Base-by-base conservation (phyloP, 2,113 vertebrate species). In the Triplophysa siluroides region DNA sequence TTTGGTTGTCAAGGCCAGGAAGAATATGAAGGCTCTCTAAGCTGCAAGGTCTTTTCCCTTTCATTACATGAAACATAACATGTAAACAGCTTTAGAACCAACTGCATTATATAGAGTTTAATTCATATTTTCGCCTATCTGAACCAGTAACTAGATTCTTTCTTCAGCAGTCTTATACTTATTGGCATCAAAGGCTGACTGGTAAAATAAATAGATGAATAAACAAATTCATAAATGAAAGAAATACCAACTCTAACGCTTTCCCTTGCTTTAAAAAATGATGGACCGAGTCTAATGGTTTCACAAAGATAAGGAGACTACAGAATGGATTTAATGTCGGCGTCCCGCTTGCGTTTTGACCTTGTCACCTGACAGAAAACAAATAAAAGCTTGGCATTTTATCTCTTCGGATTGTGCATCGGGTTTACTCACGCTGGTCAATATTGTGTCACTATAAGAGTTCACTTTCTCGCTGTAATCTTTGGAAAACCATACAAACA, bases 311-410 rank as follows among this genome's bases (percentile, higher is more conserved):
- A 77, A 77, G 52, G 26, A 77, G 62, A 54, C 75, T 38, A 77
- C 43, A 54, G 62, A 64, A 77, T 77, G 65, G 75, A 77, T 76
- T 76, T 76, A 61, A 67, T 23, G 63, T 68, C 71, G 56, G 61
- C 12, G 45, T 75, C 58, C 63, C 12, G 38, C 26, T 72, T 56
- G 70, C 33, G 38, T 80, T 74, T 80, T 73, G 60, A 75, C 79
- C 50, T 81, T 29, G 54, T 66, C 52, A 61, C 72, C 62, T 81
- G 79, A 81, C 45, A 43, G 63, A 67, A 81, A 75, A 74, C 71
- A 81, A 81, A 75, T 66, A 58, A 60, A 67, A 24, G 71, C 58
- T 45, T 65, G 52, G 47, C 52, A 60, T 73, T 64, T 81, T 73
- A 74, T 75, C 71, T 67, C 13, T 23, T 67, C 24, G 2, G 63